Percentiles rank a stretch among this genome's conserved stretches.
phyloP scores from a whole-genome alignment of 2,888 invertebrate genomes.

The Agrochola lota region DNA sequence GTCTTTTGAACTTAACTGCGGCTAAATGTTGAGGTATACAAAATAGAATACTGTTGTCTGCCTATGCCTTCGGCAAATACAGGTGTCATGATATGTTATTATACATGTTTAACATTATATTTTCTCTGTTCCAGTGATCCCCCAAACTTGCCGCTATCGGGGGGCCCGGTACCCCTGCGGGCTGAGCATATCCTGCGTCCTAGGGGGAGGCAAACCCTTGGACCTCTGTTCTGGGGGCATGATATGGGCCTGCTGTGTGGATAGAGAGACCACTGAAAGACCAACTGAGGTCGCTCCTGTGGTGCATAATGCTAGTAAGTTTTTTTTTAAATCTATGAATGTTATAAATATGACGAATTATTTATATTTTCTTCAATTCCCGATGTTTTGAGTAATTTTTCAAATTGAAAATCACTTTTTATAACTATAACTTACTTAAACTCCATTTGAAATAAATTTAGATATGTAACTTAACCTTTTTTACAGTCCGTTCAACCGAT shows the following conservation, averaged over 20 bases:
- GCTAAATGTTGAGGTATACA: no score
- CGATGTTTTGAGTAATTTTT: neutral
- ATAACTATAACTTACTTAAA: no score
- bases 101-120: no score
- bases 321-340: conserved; percentile 20
- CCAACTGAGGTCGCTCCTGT: conserved; percentile 91
- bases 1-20: no score
- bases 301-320: conserved; percentile 97
- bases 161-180: conserved; percentile 97
- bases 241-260: conserved; percentile 98
- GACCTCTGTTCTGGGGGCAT: conserved; percentile 98
- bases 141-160: conserved; percentile 96
- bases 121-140: conserved; percentile 93
- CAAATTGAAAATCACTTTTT: fast-evolving
- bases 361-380: neutral
- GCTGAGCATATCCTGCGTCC: conserved; percentile 96
- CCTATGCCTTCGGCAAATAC: no score
- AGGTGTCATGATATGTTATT: neutral
- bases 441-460: no score
- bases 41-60: no score
- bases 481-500: no score
- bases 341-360: no score
- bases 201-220: conserved; percentile 96
- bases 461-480: no score
- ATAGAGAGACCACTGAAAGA: conserved; percentile 91